A percentile compares a stretch with the other conserved stretches of the same genome.
Conservation (phyloP, 2,113 vertebrate genomes). For the Lophura nycthemera region DNA sequence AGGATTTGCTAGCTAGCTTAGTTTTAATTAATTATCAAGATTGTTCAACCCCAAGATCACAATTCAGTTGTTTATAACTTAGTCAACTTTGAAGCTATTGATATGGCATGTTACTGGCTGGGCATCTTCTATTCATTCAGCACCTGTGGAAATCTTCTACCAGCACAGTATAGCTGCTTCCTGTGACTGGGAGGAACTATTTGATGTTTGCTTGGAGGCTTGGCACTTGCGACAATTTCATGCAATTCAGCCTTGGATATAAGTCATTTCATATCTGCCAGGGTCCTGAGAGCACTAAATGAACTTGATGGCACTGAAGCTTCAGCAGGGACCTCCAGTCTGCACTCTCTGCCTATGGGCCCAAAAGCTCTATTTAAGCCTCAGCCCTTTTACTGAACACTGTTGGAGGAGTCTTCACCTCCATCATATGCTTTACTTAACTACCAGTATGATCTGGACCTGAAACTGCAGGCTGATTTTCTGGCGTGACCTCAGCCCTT, state of each 20-base stretch:
- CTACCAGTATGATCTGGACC: not conserved
- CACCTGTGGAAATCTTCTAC: not conserved
- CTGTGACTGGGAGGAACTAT: not conserved
- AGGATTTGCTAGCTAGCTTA: not conserved
- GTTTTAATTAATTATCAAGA: not conserved
- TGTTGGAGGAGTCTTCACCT: not conserved
- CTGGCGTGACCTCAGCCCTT: not conserved
- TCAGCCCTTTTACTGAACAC: not conserved
- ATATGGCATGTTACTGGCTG: not conserved
- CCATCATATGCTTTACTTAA: not conserved
- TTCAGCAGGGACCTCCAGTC: not conserved
- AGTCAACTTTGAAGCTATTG: not conserved
- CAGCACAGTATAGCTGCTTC: not conserved
- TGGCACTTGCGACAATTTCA: too few species aligned
- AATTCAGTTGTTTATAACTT: not conserved
- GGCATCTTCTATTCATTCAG: not conserved
- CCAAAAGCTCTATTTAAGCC: not conserved
- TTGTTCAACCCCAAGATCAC: not conserved
- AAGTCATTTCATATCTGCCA: not conserved
- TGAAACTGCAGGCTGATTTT: not conserved
- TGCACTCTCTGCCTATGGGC: not conserved
- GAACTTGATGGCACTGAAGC: not conserved
- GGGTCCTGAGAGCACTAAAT: not conserved
- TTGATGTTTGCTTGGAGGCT: not conserved
- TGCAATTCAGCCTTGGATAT: not conserved